phyloP scores from a whole-genome alignment of 2,797 vertebrate species.

The Thunnus albacares region DNA sequence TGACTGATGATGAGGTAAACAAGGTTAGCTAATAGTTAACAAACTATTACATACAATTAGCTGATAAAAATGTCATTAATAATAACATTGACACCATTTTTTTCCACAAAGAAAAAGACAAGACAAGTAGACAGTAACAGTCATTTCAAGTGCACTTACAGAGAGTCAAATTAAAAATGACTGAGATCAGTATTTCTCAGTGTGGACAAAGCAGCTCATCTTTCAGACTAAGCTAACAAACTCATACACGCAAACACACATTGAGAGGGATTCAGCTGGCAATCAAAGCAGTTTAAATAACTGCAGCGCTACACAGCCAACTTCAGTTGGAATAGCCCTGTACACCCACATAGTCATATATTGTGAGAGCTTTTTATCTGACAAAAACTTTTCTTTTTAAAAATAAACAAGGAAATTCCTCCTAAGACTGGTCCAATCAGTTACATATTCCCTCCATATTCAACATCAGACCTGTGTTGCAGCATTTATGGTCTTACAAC shows the following conservation, averaged over 20 bases:
- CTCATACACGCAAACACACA: conserved; percentile 2
- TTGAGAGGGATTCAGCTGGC: conserved; percentile 24
- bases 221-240: neutral
- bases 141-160: conserved; percentile 1
- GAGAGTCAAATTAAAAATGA: no score
- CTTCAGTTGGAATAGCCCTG: conserved; percentile 14
- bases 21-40: conserved; percentile 6
- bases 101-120: conserved; percentile 10
- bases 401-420: conserved; percentile 19
- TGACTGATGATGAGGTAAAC: conserved; percentile 43
- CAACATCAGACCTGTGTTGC: no score
- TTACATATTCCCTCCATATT: neutral
- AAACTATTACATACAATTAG: neutral
- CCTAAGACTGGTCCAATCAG: neutral
- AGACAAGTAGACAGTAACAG: conserved; percentile 3
- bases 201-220: neutral
- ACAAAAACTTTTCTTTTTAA: conserved; percentile 4
- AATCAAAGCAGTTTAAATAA: conserved; percentile 23
- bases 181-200: neutral
- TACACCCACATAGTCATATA: conserved; percentile 19
- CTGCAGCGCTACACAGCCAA: conserved; percentile 6
- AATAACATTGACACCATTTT: neutral
- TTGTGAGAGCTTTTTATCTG: conserved; percentile 28
- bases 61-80: neutral
- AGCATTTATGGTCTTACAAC: no score